Percentiles rank a stretch among this genome's conserved stretches.
phyloP scores from a whole-genome alignment of 1,140 invertebrate species.

The Copidosoma floridanum region DNA sequence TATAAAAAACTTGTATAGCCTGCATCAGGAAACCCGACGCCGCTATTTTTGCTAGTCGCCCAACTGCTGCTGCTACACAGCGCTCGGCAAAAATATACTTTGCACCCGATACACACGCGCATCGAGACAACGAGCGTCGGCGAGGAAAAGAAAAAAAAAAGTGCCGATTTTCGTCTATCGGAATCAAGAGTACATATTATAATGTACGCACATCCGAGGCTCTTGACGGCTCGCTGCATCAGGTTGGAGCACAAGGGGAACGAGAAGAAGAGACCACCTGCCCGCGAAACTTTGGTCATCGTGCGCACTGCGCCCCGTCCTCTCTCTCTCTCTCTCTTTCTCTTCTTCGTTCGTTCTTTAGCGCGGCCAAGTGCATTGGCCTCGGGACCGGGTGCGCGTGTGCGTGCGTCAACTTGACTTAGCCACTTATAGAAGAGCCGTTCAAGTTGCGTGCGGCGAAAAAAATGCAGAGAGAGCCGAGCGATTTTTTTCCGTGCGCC shows the following conservation, averaged over 20 bases:
- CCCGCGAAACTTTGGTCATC: conserved; percentile 44
- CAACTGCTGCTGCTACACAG: too few relatives aligned
- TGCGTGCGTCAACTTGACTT: conserved; percentile 44
- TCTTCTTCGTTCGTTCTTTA: conserved; percentile 15
- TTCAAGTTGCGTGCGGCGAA: not conserved
- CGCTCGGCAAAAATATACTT: too few relatives aligned
- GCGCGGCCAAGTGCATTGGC: conserved; percentile 53
- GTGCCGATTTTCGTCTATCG: too few relatives aligned
- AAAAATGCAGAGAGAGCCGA: not conserved
- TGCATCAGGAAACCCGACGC: too few relatives aligned
- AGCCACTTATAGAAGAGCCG: conserved; percentile 45
- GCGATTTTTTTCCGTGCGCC: not conserved
- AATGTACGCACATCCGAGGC: not conserved
- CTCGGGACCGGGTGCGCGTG: conserved; percentile 32
- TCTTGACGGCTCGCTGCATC: not conserved
- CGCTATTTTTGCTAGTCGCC: too few relatives aligned
- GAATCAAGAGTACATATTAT: too few relatives aligned
- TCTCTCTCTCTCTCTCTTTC: not conserved
- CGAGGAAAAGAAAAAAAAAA: too few relatives aligned
- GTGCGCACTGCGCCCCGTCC: not conserved
- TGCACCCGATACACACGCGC: too few relatives aligned
- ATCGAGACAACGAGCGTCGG: too few relatives aligned
- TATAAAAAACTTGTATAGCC: too few relatives aligned
- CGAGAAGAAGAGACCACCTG: conserved; percentile 47
- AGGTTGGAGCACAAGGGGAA: too few relatives aligned